These are phyloP conservation scores for Stenotaenia linearis DNA, from an alignment of 2,888 invertebrate species.

Conservation along the genomic window DNA sequence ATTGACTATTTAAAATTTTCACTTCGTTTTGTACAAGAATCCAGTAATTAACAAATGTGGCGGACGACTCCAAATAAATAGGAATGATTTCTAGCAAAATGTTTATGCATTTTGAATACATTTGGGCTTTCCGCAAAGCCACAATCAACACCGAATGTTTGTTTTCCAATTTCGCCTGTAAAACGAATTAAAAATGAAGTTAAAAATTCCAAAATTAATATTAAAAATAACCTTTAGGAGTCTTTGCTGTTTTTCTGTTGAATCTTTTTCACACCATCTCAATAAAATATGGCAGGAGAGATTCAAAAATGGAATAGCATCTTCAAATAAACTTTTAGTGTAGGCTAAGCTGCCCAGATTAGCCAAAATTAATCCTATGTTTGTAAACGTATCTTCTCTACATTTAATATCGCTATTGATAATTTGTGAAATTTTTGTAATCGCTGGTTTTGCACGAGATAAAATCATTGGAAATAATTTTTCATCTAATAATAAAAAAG, in stretches of 20 bases:
- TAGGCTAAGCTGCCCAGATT: background rate
- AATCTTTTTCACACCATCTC: background rate
- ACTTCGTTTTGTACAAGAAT: background rate
- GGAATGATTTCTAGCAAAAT: background rate
- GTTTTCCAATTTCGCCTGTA: background rate
- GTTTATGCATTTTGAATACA: background rate
- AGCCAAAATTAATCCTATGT: background rate
- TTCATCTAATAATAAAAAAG: background rate
- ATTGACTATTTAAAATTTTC: background rate
- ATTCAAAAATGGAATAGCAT: background rate
- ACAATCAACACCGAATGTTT: background rate
- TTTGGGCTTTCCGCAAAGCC: background rate
- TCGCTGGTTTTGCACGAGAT: background rate
- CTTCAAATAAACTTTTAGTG: background rate
- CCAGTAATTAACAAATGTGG: background rate
- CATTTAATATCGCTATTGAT: background rate
- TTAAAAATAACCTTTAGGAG: background rate
- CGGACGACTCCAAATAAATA: background rate
- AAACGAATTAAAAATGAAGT: background rate
- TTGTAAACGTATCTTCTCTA: background rate
- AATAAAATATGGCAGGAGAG: background rate
- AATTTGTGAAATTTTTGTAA: background rate
- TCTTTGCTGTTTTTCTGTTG: background rate
- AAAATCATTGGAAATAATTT: background rate
- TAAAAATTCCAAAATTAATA: background rate